A percentile compares a stretch with the other conserved stretches of the same genome.
These are phyloP conservation scores for Gymnodraco acuticeps DNA, from an alignment of 2,797 vertebrate species.

Conservation along the genomic window DNA sequence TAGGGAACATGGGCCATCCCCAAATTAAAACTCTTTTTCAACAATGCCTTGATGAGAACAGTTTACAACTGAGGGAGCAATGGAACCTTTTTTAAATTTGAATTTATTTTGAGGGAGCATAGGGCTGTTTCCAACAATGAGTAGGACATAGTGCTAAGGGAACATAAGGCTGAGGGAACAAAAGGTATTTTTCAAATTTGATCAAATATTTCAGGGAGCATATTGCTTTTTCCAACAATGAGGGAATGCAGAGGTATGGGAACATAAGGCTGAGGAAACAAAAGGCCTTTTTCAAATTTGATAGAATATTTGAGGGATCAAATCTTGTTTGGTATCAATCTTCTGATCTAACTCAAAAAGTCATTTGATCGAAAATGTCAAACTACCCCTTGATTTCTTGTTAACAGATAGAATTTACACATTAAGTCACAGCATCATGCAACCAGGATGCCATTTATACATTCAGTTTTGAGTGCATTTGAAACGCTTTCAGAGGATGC, in stretches of 20 bases:
- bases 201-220: too few species aligned
- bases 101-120: too few species aligned
- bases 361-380: not conserved
- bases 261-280: too few species aligned
- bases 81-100: too few species aligned
- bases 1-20: not conserved
- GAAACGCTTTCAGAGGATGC: constrained; percentile 11
- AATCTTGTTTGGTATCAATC: not conserved
- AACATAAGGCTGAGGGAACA: too few species aligned
- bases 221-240: too few species aligned
- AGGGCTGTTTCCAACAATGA: too few species aligned
- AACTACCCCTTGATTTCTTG: constrained; percentile 5
- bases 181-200: too few species aligned
- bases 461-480: constrained; percentile 18
- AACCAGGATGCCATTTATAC: not conserved
- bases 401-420: not conserved
- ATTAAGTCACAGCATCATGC: not conserved
- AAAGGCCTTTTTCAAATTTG: too few species aligned
- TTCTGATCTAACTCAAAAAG: not conserved
- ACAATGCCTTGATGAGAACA: not conserved
- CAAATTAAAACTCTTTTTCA: not conserved
- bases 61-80: not conserved
- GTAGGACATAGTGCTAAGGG: too few species aligned
- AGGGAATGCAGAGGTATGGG: too few species aligned
- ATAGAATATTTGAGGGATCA: too few species aligned